phyloP scores from a whole-genome alignment of 2,113 vertebrate species.

The Mastomys natalensis region DNA sequence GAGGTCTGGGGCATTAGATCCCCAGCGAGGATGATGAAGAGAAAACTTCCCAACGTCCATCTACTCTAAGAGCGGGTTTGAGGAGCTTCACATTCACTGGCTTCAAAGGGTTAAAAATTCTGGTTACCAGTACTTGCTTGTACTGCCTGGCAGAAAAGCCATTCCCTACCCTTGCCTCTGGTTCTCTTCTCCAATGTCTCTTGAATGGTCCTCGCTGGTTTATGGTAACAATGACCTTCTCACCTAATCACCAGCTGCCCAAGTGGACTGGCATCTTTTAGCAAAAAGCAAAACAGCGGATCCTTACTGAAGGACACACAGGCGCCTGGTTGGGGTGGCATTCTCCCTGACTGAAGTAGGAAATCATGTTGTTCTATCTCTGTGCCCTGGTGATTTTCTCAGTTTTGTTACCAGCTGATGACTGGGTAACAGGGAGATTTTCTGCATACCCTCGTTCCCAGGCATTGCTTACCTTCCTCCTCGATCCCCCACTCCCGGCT shows the following conservation, averaged over 20 bases:
- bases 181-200: background rate
- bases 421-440: background rate
- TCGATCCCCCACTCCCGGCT: background rate
- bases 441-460: background rate
- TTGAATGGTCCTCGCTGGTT: background rate
- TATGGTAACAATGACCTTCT: background rate
- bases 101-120: background rate
- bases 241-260: background rate
- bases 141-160: background rate
- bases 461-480: background rate
- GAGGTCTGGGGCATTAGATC: background rate
- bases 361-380: background rate
- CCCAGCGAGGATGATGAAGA: background rate
- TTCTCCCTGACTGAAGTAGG: background rate
- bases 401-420: background rate
- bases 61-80: background rate
- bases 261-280: background rate
- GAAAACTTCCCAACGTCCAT: background rate
- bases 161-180: background rate
- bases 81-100: background rate
- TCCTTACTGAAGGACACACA: background rate
- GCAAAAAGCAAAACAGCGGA: background rate
- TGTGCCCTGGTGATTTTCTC: background rate
- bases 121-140: accelerated
- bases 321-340: background rate